Evolutionary conservation across 2,113 vertebrate species (phyloP), one percentile per base, ranked within the genome.

Genomic region (human (Homo sapiens)): DNA sequence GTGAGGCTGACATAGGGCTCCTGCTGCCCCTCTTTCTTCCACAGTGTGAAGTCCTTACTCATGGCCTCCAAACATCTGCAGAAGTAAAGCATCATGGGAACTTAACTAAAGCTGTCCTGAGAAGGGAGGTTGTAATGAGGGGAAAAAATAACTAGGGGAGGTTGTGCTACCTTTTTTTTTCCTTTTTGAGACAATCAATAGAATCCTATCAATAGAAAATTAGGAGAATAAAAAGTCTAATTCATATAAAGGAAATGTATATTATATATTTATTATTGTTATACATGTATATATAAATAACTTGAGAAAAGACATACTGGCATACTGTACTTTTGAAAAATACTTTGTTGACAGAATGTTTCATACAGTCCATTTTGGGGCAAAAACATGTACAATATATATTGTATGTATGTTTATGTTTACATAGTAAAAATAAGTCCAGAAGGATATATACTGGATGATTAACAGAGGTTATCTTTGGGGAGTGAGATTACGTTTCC

Each of bases 41-140:
- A 99, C 38, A 97, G 92, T 95, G 97, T 97, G 64, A 97, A 88
- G 98, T 99, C 99, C 72, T 99, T 98, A 93, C 99, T 80, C 96
- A 99, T 97, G 25, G 99, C 99, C 96, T 99, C 99, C n/a, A 99
- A 38, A 89, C 99, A 99, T 98, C 99, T 99, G 98, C 1, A 38
- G 93, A 83, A 81, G 98, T 18, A 55, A 10, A n/a, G 92, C 55
- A 97, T 98, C 78, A 97, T 4, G 90, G 88, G 76, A 89, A 95
- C 61, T 97, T 97, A 97, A 96, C 96, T 96, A 96, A 97, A 97
- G 45, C 78, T 96, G 84, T 96, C 97, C 85, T 94, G 43, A 57
- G 50, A 92, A 93, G 50, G 61, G 30, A 92, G 50, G 38, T 38
- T 79, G 20, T 61, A 79, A 50, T 72, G 32, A 79, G 48, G 57